Evolutionary conservation across 2,113 vertebrate genomes (phyloP).

Genomic region (Empidonax alnorum): DNA sequence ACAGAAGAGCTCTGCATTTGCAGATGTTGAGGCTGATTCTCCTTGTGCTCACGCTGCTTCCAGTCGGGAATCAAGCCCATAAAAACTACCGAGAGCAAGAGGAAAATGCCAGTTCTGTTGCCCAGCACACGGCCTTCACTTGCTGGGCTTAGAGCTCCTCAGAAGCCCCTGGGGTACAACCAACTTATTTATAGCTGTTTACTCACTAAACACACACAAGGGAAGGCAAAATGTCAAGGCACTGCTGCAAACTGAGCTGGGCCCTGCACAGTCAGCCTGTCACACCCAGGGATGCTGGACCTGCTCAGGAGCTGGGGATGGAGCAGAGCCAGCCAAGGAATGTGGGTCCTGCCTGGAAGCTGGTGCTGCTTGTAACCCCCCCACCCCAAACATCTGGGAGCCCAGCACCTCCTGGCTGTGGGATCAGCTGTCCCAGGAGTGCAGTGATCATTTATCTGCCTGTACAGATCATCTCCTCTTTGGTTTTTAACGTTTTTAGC

Average conservation of each 20-base stretch:
- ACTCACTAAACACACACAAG: conserved; percentile 12
- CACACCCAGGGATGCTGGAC: not conserved
- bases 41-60: not conserved
- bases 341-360: not conserved
- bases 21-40: not conserved
- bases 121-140: not conserved
- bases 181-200: conserved; percentile 53
- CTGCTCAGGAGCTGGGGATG: not conserved
- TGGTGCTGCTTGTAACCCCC: not conserved
- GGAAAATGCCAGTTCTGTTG: not conserved
- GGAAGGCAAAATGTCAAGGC: not conserved
- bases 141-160: not conserved
- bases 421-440: not conserved
- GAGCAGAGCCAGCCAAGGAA: not conserved
- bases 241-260: not conserved
- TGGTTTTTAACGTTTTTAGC: not conserved
- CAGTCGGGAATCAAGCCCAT: not conserved
- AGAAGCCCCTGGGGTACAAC: not conserved
- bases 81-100: not conserved
- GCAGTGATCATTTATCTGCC: not conserved
- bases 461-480: not conserved
- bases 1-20: not conserved
- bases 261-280: not conserved
- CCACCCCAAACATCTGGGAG: not conserved
- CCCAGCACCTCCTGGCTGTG: not conserved